Evolutionary conservation across 2,888 invertebrate genomes (phyloP), one percentile per base, ranked within the genome.

Genomic region (Hypolimnas misippus): DNA sequence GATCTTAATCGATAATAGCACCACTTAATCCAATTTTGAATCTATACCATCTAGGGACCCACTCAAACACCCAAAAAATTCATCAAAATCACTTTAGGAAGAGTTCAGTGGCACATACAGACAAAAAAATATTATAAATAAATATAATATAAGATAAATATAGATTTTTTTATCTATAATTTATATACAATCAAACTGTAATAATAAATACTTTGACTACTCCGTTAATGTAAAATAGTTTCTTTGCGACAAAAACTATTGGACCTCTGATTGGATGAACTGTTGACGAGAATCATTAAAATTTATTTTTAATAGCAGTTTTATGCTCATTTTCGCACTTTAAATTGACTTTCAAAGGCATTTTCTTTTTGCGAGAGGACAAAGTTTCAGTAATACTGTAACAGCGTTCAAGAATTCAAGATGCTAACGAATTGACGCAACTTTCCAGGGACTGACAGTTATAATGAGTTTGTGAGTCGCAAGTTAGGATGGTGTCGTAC

Each of bases 401-500:
- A 42, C 42, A 42, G 42, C 35, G 12, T 16, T 50, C 53, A 31
- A 42, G 42, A 50, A 42, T 51, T 21, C 63, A 51, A 58, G 50
- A 61, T 35, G 50, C 49, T 54, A 57, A 57, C 57, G 61, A 57
- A 57, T 54, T 57, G 53, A 65, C 21, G 57, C 25, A 61, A 54
- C 40, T 65, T 56, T 40, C 25, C 3, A 25, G 52, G 19, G 35
- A 52, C 44, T 59, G 52, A 38, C 54, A 52, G 42, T 61, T 61
- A 42, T 52, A 54, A 63, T 57, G 57, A 65, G 57, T 61, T 61
- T 50, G 57, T 12, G 49, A 57, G 42, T 58, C 21, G 33, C 3
- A 8, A 8, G 8, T 17, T 7, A 19, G 17, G 42, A 7, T 8
- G 10, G 17, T 42, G 8, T 42, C 17, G 17, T 17, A 42, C 17